Base-by-base conservation (phyloP, 2,113 vertebrate species). In the Oxyura jamaicensis region DNA sequence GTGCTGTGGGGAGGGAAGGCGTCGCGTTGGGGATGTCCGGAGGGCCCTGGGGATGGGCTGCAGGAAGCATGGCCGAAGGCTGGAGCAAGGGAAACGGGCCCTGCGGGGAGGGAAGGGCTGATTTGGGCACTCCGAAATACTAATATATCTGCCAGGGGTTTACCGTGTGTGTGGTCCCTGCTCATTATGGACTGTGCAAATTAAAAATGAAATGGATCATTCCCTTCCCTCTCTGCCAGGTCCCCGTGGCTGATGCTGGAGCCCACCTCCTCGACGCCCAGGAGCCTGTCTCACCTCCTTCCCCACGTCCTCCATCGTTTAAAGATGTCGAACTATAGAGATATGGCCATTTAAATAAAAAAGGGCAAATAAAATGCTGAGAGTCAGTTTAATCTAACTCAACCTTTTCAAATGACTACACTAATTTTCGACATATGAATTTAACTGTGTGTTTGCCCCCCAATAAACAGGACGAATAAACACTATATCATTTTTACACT, bases 401-500 rank as follows among this genome's bases (percentile, higher is more conserved):
- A 98, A 97, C 98, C 98, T 98, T 98, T 98, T 97, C 98, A 97
- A 97, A 98, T 96, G 97, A 84, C 97, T 97, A 97, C 97, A 97
- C 97, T 97, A 98, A 98, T 98, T 98, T 95, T 96, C 94, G 72
- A 97, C 96, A 94, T 95, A 84, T 83, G 96, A 98, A 98, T 98
- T 98, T 98, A 98, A 98, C 98, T 98, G 98, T 98, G 98, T 98
- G 98, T 98, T 98, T 97, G 98, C 98, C 98, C 98, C 98, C 98
- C 98, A 97, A 99, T 99, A 99, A 99, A 99, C 98, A 98, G 98
- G 98, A 98, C 98, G 98, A 99, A 99, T 98, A 99, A 99, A 99
- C 99, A 99, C 97, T 99, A 98, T 98, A 99, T 99, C 98, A 99
- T 99, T 99, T 99, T 99, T 99, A 99, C 99, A 99, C 98, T 99